Evolutionary conservation across 92 coral and sea anemone species (phyloP).

Genomic region (Bergia sp.): DNA sequence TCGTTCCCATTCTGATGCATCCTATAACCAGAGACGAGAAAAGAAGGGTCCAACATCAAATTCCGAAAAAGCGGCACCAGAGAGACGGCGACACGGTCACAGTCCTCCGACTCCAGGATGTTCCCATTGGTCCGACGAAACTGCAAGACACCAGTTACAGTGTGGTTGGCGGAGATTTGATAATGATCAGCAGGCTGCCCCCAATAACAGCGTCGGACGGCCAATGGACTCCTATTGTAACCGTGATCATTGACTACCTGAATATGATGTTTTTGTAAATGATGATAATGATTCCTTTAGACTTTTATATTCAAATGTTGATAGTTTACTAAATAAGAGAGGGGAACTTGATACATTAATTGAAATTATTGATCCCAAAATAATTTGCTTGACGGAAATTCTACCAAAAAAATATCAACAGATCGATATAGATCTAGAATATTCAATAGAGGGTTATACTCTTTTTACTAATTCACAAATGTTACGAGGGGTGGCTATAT

Average conservation of each 20-base stretch:
- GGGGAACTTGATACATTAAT: conserved; percentile 19
- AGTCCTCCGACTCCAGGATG: conserved; percentile 16
- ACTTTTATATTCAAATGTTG: neutral
- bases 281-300: conserved; percentile 3
- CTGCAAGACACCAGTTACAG: conserved; percentile 6
- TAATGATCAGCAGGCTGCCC: conserved; percentile 3
- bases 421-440: conserved; percentile 18
- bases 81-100: neutral
- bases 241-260: conserved; percentile 7
- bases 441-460: conserved; percentile 18
- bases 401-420: conserved; percentile 17
- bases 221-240: conserved; percentile 13
- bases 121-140: conserved; percentile 10
- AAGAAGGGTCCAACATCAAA: neutral
- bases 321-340: conserved; percentile 17
- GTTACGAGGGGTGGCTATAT: conserved; percentile 21
- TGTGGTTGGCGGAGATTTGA: neutral
- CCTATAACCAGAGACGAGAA: neutral
- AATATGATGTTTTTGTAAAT: neutral
- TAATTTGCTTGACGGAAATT: conserved; percentile 18
- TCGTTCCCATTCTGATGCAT: conserved; percentile 4
- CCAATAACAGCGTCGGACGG: neutral
- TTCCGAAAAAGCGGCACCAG: conserved; percentile 3
- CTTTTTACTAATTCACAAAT: conserved; percentile 17
- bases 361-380: conserved; percentile 17